Evolutionary conservation across 1,140 invertebrate species (phyloP).

Genomic region (Drosophila kohkoa): DNA sequence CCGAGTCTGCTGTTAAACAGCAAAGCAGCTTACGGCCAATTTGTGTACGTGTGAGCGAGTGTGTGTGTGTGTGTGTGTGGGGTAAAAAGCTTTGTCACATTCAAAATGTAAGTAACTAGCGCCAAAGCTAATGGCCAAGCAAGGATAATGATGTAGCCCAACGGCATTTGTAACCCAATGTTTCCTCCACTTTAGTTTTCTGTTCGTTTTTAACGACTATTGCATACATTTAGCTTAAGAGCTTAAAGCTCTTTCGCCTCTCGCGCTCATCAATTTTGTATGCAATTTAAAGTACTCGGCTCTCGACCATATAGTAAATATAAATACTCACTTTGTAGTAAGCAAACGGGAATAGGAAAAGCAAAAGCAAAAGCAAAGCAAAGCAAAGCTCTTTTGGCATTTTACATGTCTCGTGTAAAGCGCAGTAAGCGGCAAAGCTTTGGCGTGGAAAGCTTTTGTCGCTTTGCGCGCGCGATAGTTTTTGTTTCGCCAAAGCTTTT

Average conservation of each 20-base stretch:
- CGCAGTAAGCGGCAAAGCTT: constrained; percentile 17
- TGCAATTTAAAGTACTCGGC: constrained; percentile 49
- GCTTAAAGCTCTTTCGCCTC: constrained; percentile 38
- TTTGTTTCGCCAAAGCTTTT: constrained; percentile 53
- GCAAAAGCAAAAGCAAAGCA: constrained; percentile 7
- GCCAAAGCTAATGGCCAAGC: constrained; percentile 37
- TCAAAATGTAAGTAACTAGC: constrained; percentile 31
- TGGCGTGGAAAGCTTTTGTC: neutral
- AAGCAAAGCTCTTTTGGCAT: constrained; percentile 10
- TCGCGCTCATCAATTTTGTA: constrained; percentile 41
- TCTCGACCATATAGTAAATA: constrained; percentile 33
- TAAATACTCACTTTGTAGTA: constrained; percentile 29
- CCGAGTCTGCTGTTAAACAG: constrained; percentile 8
- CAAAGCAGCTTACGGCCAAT: constrained; percentile 31
- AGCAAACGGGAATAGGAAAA: no score
- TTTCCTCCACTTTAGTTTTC: neutral
- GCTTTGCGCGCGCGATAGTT: constrained; percentile 11
- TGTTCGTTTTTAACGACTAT: constrained; percentile 16
- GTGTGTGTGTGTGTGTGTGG: constrained; percentile 8
- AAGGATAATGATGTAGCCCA: constrained; percentile 26
- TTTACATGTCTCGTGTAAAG: neutral
- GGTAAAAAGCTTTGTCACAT: constrained; percentile 37
- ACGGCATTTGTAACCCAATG: constrained; percentile 14
- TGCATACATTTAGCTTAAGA: constrained; percentile 40
- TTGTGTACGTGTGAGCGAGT: neutral